A percentile compares a stretch with the other conserved stretches of the same genome.
Conservation (phyloP, 2,113 vertebrate species). For the Anolis sagrei region DNA sequence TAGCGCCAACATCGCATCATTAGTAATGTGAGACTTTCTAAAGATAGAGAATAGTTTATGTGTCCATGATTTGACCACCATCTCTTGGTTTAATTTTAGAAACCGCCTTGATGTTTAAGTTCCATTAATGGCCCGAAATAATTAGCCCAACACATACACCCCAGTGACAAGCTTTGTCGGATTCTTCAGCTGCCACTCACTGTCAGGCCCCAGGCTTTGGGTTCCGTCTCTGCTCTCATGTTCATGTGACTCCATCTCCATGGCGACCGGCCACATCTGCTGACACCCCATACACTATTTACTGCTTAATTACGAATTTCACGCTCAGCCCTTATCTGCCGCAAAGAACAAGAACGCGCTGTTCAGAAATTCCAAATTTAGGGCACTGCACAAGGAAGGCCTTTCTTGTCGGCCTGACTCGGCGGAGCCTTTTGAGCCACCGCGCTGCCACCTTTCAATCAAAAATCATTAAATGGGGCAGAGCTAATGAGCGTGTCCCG, state of each 20-base stretch:
- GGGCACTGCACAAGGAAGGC: constrained; percentile 80
- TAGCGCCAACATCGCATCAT: constrained; percentile 7
- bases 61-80: neutral
- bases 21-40: neutral
- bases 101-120: constrained; percentile 78
- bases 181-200: constrained; percentile 85
- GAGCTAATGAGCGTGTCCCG: constrained; percentile 85
- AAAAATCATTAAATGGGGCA: constrained; percentile 87
- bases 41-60: constrained; percentile 19
- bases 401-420: constrained; percentile 79
- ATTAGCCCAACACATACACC: constrained; percentile 85
- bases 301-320: constrained; percentile 91
- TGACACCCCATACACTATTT: constrained; percentile 87
- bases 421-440: constrained; percentile 77
- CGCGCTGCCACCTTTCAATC: constrained; percentile 82
- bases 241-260: constrained; percentile 82
- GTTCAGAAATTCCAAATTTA: constrained; percentile 87
- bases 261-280: constrained; percentile 87
- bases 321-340: constrained; percentile 86
- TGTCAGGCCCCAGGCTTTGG: constrained; percentile 69
- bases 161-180: constrained; percentile 84
- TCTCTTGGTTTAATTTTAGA: rapidly evolving
- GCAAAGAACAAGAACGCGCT: constrained; percentile 84
- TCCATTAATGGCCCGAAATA: constrained; percentile 80
- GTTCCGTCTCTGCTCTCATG: constrained; percentile 65